A percentile compares a stretch with the other conserved stretches of the same genome.
Conservation (phyloP, 2,797 vertebrate genomes). For the Carcharodon carcharias region DNA sequence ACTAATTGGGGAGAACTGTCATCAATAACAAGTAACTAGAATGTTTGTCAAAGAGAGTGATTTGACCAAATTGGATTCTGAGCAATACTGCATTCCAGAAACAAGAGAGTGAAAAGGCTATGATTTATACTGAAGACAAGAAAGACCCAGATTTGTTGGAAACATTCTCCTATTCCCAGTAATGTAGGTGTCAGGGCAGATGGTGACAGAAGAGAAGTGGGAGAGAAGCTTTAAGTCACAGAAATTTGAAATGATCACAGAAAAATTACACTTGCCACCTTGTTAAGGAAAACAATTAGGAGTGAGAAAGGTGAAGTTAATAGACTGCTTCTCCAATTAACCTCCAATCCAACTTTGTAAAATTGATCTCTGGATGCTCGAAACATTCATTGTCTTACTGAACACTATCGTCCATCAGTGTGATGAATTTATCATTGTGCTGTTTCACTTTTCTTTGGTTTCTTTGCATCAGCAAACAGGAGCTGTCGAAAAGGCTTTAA, state of each 20-base stretch:
- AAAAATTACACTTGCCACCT: not conserved
- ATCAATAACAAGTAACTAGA: not conserved
- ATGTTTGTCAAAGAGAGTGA: not conserved
- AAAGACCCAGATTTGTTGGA: not conserved
- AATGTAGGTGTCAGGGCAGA: not conserved
- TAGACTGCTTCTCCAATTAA: not conserved
- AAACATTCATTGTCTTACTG: not conserved
- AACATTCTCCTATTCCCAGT: not conserved
- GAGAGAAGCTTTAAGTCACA: not conserved
- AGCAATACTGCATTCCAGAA: not conserved
- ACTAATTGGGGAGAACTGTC: not conserved
- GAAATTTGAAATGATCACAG: not conserved
- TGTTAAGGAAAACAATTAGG: not conserved
- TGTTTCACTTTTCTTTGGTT: not conserved
- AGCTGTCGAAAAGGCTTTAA: constrained; percentile 81
- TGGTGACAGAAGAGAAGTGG: not conserved
- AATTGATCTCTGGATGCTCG: not conserved
- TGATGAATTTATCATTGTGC: not conserved
- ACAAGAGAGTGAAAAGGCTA: not conserved
- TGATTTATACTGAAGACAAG: not conserved
- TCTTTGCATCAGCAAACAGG: constrained; percentile 69
- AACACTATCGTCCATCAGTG: not conserved
- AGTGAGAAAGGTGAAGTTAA: not conserved
- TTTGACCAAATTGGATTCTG: not conserved
- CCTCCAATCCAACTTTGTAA: not conserved